Evolutionary conservation across 1,140 invertebrate genomes (phyloP).

Genomic region (Drosophila sechellia): DNA sequence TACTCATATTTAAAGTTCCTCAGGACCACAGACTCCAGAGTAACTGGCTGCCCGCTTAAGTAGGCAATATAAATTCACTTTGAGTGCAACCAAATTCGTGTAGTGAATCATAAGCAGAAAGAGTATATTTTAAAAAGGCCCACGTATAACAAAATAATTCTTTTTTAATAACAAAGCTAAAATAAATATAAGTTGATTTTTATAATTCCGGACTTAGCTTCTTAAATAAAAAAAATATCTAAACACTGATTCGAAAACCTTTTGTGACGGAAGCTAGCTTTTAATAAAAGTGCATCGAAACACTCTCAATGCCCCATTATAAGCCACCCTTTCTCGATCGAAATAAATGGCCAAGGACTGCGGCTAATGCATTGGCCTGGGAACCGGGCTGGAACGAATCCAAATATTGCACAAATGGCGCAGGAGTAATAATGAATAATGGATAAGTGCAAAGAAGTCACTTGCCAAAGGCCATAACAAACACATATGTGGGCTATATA

Average conservation of each 20-base stretch:
- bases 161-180: no score
- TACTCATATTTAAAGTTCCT: slow-evolving; percentile 22
- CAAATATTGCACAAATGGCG: slow-evolving; percentile 43
- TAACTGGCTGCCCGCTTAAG: slow-evolving; percentile 19
- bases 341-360: not conserved
- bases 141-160: no score
- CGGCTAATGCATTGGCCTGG: not conserved
- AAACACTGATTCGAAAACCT: no score
- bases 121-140: not conserved
- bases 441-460: slow-evolving; percentile 43
- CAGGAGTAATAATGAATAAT: slow-evolving; percentile 43
- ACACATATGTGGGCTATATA: slow-evolving; percentile 8
- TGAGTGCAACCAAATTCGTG: slow-evolving; percentile 26
- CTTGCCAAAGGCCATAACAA: slow-evolving; percentile 38
- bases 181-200: no score
- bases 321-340: not conserved
- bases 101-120: slow-evolving; percentile 10
- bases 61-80: slow-evolving; percentile 51
- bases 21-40: not conserved
- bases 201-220: no score
- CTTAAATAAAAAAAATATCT: no score
- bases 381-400: slow-evolving; percentile 24
- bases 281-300: no score
- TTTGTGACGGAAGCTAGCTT: no score
- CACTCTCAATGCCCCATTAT: not conserved